phyloP scores from a whole-genome alignment of 2,888 invertebrate species.

The Hydraecia micacea region DNA sequence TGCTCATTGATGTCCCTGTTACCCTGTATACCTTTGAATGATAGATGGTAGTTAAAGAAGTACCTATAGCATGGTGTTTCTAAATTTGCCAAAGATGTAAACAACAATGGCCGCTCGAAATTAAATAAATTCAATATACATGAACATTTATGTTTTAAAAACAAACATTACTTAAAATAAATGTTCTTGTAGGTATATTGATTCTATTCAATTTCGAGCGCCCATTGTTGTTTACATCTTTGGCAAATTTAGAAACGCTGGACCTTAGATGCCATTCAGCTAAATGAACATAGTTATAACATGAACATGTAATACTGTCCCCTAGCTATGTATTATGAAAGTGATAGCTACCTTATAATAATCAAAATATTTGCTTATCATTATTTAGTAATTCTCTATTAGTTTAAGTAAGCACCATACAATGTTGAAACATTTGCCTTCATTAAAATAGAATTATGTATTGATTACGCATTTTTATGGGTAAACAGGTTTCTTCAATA shows the following conservation, averaged over 20 bases:
- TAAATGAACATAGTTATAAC: not conserved
- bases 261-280: not conserved
- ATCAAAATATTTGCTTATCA: conserved; percentile 8
- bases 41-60: not conserved
- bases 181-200: too few species aligned
- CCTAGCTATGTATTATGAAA: not conserved
- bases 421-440: conserved; percentile 35
- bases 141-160: too few species aligned
- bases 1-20: not conserved
- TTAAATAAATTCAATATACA: too few species aligned
- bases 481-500: conserved; percentile 59
- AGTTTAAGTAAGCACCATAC: not conserved
- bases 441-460: conserved; percentile 45
- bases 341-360: not conserved
- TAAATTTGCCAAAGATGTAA: too few species aligned
- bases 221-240: too few species aligned
- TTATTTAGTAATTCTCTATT: not conserved
- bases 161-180: too few species aligned
- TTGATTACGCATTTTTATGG: conserved; percentile 41
- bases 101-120: too few species aligned
- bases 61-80: too few species aligned
- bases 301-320: conserved; percentile 6
- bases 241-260: too few species aligned
- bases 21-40: not conserved
- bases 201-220: too few species aligned